Conservation (phyloP, 1,140 invertebrate genomes). For the Branchinecta lindahli region DNA sequence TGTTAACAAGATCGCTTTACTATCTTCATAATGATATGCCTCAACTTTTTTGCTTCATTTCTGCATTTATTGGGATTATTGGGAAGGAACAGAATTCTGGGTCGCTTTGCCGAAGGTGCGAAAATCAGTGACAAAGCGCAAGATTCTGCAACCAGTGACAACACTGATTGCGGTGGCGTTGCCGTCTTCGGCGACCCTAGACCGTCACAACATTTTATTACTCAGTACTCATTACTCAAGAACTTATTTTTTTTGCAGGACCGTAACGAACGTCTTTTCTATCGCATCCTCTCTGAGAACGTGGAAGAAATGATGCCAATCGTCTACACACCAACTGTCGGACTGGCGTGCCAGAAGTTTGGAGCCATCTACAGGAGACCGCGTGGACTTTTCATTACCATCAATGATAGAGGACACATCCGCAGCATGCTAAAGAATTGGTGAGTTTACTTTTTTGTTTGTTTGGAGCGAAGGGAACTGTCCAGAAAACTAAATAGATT, state of each 20-base stretch:
- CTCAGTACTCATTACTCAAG: too few species aligned
- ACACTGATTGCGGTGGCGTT: too few species aligned
- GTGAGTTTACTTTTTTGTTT: slow-evolving; percentile 34
- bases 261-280: slow-evolving; percentile 90
- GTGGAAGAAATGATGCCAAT: slow-evolving; percentile 92
- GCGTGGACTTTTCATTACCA: slow-evolving; percentile 86
- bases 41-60: too few species aligned
- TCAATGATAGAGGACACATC: slow-evolving; percentile 87
- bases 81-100: too few species aligned
- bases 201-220: too few species aligned
- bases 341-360: slow-evolving; percentile 90
- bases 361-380: slow-evolving; percentile 86
- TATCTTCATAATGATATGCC: too few species aligned
- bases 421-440: slow-evolving; percentile 77
- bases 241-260: slow-evolving; percentile 44
- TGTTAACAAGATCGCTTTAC: too few species aligned
- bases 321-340: slow-evolving; percentile 95
- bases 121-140: too few species aligned
- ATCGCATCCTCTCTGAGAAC: slow-evolving; percentile 78
- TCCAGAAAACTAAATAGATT: slow-evolving; percentile 11
- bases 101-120: too few species aligned
- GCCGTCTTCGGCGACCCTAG: too few species aligned
- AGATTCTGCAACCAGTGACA: too few species aligned
- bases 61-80: too few species aligned
- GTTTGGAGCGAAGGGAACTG: slow-evolving; percentile 18